These are phyloP conservation scores for Eupithecia subumbrata DNA, from an alignment of 2,888 invertebrate species.

Conservation along the genomic window DNA sequence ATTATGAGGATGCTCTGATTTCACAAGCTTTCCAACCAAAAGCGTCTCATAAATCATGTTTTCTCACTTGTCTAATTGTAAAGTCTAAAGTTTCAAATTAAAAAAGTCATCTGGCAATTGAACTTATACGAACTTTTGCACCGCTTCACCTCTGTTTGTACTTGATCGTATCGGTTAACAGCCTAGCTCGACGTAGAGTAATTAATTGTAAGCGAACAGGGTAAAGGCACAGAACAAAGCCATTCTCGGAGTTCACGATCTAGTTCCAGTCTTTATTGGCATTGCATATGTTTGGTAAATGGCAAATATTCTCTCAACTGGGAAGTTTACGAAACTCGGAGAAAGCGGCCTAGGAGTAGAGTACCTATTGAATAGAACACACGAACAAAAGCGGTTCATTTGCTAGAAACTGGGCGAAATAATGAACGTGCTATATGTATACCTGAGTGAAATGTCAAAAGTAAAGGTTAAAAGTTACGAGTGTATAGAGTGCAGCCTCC, in stretches of 20 bases:
- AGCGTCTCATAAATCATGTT: not conserved
- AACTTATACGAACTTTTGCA: conserved; percentile 25
- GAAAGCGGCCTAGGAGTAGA: conserved; percentile 67
- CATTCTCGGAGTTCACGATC: conserved; percentile 62
- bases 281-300: conserved; percentile 70
- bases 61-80: not conserved
- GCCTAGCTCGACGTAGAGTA: conserved; percentile 42
- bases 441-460: conserved; percentile 74
- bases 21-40: not conserved
- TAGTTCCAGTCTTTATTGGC: conserved; percentile 65
- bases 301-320: conserved; percentile 69
- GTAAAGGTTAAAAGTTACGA: conserved; percentile 78
- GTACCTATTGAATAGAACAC: conserved; percentile 65
- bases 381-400: conserved; percentile 78
- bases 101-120: conserved; percentile 11
- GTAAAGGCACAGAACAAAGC: conserved; percentile 62
- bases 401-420: conserved; percentile 73
- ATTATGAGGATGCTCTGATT: conserved; percentile 5
- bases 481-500: conserved; percentile 55
- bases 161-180: conserved; percentile 38
- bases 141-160: conserved; percentile 32
- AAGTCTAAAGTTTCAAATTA: not conserved
- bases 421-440: conserved; percentile 66
- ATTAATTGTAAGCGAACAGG: conserved; percentile 60
- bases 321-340: conserved; percentile 74